These are phyloP conservation scores for Leptobrachium leishanense DNA, from an alignment of 2,113 vertebrate species.

Conservation along the genomic window DNA sequence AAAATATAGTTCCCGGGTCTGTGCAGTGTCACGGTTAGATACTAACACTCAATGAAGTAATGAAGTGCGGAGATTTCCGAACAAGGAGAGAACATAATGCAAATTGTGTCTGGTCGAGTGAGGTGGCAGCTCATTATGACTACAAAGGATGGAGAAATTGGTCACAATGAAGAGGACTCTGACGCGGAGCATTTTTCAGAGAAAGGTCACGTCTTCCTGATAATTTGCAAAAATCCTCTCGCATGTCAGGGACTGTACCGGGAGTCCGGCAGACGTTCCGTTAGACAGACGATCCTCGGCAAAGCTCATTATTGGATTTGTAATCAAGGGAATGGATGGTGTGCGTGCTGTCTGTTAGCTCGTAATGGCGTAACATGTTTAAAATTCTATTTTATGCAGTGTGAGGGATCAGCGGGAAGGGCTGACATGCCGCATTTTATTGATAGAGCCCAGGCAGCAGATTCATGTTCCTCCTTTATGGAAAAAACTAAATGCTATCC, in stretches of 20 bases:
- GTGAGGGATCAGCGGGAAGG: not conserved
- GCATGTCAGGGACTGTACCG: not conserved
- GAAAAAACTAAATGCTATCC: too few species aligned
- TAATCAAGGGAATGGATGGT: not conserved
- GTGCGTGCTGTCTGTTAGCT: not conserved
- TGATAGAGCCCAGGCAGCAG: too few species aligned
- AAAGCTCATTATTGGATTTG: not conserved
- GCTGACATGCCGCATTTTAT: too few species aligned
- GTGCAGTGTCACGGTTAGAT: too few species aligned
- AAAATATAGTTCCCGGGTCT: too few species aligned
- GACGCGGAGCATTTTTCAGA: not conserved
- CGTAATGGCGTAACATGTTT: not conserved
- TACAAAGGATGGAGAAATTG: not conserved
- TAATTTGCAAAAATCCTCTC: conserved; percentile 8
- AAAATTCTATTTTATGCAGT: not conserved
- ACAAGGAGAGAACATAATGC: not conserved
- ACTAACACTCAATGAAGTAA: too few species aligned
- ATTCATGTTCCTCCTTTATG: too few species aligned
- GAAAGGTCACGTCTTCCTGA: not conserved
- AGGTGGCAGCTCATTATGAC: not conserved
- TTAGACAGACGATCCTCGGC: not conserved
- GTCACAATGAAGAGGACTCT: not conserved
- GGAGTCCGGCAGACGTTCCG: not conserved
- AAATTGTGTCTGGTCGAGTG: not conserved
- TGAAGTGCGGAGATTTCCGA: too few species aligned